Conservation (phyloP, 2,888 invertebrate genomes). For the Patella caerulea region DNA sequence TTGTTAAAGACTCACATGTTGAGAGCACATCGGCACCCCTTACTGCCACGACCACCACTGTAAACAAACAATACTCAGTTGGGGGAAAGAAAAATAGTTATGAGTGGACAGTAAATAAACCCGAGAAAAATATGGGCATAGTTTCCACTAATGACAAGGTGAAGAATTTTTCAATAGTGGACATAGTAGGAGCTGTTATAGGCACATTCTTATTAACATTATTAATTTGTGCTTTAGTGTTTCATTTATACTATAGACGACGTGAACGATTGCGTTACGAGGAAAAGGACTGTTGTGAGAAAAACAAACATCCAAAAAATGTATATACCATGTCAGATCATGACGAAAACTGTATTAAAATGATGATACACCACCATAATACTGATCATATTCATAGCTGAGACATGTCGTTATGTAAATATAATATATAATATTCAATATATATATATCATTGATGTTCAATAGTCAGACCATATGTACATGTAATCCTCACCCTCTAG, state of each 20-base stretch:
- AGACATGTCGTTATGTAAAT: neutral
- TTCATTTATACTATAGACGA: constrained; percentile 53
- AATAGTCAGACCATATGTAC: neutral
- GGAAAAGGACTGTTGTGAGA: constrained; percentile 28
- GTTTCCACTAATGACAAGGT: constrained; percentile 15
- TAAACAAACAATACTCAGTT: constrained; percentile 22
- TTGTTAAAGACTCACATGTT: constrained; percentile 27
- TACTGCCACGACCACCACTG: constrained; percentile 16
- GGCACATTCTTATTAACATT: constrained; percentile 69
- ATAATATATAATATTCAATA: neutral
- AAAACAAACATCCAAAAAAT: constrained; percentile 35
- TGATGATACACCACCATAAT: constrained; percentile 43
- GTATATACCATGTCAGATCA: constrained; percentile 46
- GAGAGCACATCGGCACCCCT: constrained; percentile 20
- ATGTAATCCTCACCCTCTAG: too few species aligned
- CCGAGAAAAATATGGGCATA: constrained; percentile 32
- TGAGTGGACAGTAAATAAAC: constrained; percentile 36
- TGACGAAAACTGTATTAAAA: constrained; percentile 46
- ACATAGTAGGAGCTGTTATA: constrained; percentile 68
- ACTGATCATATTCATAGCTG: constrained; percentile 20
- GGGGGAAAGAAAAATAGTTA: constrained; percentile 22
- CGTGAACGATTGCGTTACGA: constrained; percentile 35
- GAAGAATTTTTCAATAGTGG: constrained; percentile 59
- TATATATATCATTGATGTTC: neutral
- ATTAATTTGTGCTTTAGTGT: constrained; percentile 61